Percentiles rank a stretch among this genome's conserved stretches.
Evolutionary conservation across 2,888 invertebrate genomes (phyloP).

Genomic region (Hirtodrosophila histrioides): DNA sequence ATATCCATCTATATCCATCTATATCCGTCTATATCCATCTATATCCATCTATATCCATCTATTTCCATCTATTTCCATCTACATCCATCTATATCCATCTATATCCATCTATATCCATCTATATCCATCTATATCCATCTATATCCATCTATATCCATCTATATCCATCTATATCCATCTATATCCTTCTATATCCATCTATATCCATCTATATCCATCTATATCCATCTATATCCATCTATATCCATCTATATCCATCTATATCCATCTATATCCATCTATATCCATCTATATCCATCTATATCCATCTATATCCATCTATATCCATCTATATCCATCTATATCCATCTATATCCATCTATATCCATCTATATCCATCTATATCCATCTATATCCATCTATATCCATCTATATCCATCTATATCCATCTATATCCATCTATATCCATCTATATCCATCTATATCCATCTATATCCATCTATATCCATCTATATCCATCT

Average conservation of each 20-base stretch:
- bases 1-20: background rate
- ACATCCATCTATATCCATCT: too few relatives aligned
- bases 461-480: background rate
- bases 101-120: too few relatives aligned
- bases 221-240: too few relatives aligned
- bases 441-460: background rate
- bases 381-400: background rate
- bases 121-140: too few relatives aligned
- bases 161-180: too few relatives aligned
- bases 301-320: background rate
- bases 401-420: background rate
- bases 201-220: too few relatives aligned
- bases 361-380: background rate
- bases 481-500: background rate
- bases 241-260: too few relatives aligned
- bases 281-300: background rate
- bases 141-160: too few relatives aligned
- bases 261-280: too few relatives aligned
- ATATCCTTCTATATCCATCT: too few relatives aligned
- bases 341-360: background rate
- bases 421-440: background rate
- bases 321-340: background rate
- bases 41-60: too few relatives aligned
- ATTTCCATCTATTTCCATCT: too few relatives aligned
- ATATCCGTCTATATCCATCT: background rate